Evolutionary conservation across 2,797 vertebrate species (phyloP).

Genomic region (Apogon hyalosoma): DNA sequence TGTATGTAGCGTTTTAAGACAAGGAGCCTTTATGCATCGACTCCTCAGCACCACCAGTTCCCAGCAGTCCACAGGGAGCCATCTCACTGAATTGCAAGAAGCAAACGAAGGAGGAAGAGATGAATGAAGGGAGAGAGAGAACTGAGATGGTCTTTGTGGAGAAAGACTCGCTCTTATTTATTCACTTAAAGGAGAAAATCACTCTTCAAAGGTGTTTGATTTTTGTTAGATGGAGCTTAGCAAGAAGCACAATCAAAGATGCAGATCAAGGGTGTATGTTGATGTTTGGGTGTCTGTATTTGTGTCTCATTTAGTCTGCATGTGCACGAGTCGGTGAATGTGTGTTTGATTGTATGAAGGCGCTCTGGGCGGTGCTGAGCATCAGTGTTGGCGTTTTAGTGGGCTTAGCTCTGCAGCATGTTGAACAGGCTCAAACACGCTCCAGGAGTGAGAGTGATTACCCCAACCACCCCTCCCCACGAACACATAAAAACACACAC

Average conservation of each 20-base stretch:
- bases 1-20: slow-evolving; percentile 47
- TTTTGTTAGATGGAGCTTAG: not conserved
- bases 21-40: slow-evolving; percentile 70
- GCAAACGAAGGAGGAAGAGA: slow-evolving; percentile 55
- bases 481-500: slow-evolving; percentile 41
- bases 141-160: slow-evolving; percentile 74
- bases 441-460: slow-evolving; percentile 55
- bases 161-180: slow-evolving; percentile 57
- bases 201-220: not conserved
- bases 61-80: slow-evolving; percentile 69
- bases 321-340: slow-evolving; percentile 14
- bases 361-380: slow-evolving; percentile 53
- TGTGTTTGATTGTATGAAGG: slow-evolving; percentile 14
- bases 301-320: slow-evolving; percentile 8
- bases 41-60: slow-evolving; percentile 66
- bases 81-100: slow-evolving; percentile 71
- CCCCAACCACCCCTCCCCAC: slow-evolving; percentile 44
- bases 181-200: slow-evolving; percentile 49
- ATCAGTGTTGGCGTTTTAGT: slow-evolving; percentile 57
- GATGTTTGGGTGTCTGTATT: slow-evolving; percentile 34
- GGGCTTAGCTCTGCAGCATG: slow-evolving; percentile 64
- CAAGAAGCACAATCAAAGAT: slow-evolving; percentile 25
- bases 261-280: slow-evolving; percentile 32
- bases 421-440: slow-evolving; percentile 74
- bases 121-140: slow-evolving; percentile 50